These are phyloP conservation scores for Tenebrio molitor DNA, from an alignment of 1,140 invertebrate genomes.

Conservation along the genomic window DNA sequence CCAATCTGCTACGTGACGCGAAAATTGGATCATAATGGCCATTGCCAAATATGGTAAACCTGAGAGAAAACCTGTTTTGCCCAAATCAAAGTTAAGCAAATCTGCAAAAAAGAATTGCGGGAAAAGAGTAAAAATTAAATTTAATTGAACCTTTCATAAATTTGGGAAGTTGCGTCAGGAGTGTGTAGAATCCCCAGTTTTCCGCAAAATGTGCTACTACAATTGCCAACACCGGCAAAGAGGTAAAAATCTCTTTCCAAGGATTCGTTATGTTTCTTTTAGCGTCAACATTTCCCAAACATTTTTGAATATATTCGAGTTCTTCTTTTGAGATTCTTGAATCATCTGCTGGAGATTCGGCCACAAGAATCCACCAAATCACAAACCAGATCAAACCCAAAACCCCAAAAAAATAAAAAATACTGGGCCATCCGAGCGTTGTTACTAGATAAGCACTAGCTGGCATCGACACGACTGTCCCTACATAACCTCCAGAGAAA, in stretches of 20 bases:
- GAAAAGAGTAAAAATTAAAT: too few relatives aligned
- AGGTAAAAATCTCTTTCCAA: conserved; percentile 87
- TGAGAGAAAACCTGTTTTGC: conserved; percentile 84
- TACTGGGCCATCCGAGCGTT: conserved; percentile 83
- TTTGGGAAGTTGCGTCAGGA: conserved; percentile 90
- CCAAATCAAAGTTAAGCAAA: conserved; percentile 79
- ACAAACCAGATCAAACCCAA: conserved; percentile 75
- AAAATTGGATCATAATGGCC: conserved; percentile 84
- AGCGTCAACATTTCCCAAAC: conserved; percentile 53
- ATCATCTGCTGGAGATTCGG: conserved; percentile 83
- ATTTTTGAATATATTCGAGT: conserved; percentile 79
- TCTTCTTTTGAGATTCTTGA: conserved; percentile 80
- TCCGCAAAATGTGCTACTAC: conserved; percentile 92
- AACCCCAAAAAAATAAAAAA: conserved; percentile 90
- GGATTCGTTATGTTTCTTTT: conserved; percentile 66
- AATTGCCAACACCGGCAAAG: conserved; percentile 91
- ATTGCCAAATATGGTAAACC: conserved; percentile 90
- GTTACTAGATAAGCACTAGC: conserved; percentile 79
- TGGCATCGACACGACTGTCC: conserved; percentile 84
- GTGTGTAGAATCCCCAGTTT: conserved; percentile 97
- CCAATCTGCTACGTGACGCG: conserved; percentile 87
- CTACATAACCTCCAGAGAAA: conserved; percentile 87
- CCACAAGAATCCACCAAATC: conserved; percentile 78
- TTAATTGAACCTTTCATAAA: conserved; percentile 89
- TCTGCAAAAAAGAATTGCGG: too few relatives aligned